A percentile compares a stretch with the other conserved stretches of the same genome.
Conservation (phyloP, 2,113 vertebrate genomes). For the Conger conger region DNA sequence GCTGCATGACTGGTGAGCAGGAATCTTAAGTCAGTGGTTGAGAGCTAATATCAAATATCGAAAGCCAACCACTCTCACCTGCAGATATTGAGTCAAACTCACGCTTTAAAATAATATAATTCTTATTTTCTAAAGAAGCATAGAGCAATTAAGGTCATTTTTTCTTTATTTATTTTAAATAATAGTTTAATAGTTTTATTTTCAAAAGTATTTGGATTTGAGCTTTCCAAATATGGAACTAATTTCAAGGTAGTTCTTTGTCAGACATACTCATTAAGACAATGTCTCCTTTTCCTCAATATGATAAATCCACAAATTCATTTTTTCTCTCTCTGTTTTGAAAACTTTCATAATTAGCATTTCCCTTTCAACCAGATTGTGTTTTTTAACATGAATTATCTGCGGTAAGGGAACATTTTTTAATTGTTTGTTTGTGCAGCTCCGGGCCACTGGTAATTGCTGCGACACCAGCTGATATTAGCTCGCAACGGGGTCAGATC, state of each 20-base stretch:
- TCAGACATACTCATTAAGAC: too few relatives aligned
- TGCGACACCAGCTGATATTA: background rate
- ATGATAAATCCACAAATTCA: too few relatives aligned
- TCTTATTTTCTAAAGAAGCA: background rate
- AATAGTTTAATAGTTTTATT: too few relatives aligned
- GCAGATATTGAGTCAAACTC: background rate
- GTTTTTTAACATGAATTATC: background rate
- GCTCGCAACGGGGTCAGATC: background rate
- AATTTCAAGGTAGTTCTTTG: too few relatives aligned
- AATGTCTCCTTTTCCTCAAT: too few relatives aligned
- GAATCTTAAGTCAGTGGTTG: background rate
- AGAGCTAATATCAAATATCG: constrained; percentile 15
- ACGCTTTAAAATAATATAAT: background rate
- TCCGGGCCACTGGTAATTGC: background rate
- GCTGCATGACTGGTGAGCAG: background rate
- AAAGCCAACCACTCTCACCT: constrained; percentile 1
- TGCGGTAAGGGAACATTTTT: background rate
- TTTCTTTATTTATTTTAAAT: too few relatives aligned
- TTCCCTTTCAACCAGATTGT: background rate
- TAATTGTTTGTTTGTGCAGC: background rate
- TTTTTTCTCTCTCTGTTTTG: background rate
- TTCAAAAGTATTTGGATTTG: too few relatives aligned
- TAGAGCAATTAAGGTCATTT: background rate
- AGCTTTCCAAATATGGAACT: too few relatives aligned
- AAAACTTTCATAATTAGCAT: background rate